These are phyloP conservation scores for Cryptotis parvus DNA, from an alignment of 2,113 vertebrate species.

Conservation along the genomic window DNA sequence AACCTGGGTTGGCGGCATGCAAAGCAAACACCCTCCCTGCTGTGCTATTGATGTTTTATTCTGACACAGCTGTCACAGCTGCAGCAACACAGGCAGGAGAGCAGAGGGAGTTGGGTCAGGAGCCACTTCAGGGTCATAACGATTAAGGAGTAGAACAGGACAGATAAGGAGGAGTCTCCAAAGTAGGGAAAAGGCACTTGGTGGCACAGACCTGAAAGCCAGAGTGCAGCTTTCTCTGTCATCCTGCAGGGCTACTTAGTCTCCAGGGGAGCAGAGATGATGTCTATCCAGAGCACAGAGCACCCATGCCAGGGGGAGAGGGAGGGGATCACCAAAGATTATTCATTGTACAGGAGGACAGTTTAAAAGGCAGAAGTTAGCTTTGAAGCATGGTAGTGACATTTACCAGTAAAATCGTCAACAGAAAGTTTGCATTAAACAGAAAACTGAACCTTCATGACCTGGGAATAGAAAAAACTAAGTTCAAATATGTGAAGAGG, in stretches of 20 bases:
- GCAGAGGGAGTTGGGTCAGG: too few relatives aligned
- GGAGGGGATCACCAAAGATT: rapidly evolving
- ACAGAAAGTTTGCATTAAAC: neutral
- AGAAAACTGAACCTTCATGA: neutral
- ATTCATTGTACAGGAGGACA: neutral
- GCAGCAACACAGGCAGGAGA: neutral
- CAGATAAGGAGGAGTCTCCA: neutral
- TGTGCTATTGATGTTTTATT: too few relatives aligned
- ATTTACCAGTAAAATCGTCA: neutral
- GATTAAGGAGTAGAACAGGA: neutral
- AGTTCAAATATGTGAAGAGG: neutral
- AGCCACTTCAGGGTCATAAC: neutral
- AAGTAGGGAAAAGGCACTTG: neutral
- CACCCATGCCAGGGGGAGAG: neutral
- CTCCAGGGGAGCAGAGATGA: rapidly evolving
- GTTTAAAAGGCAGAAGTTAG: neutral
- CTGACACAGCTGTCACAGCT: neutral
- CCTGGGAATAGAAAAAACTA: neutral
- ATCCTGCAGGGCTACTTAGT: rapidly evolving
- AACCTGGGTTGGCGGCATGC: too few relatives aligned
- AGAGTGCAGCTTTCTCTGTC: neutral
- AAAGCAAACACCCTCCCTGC: too few relatives aligned
- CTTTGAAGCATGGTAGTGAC: neutral
- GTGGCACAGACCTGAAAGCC: neutral
- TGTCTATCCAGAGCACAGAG: neutral